Evolutionary conservation across 2,888 invertebrate genomes (phyloP), one percentile per base, ranked within the genome.

Genomic region (Iphiclides podalirius): DNA sequence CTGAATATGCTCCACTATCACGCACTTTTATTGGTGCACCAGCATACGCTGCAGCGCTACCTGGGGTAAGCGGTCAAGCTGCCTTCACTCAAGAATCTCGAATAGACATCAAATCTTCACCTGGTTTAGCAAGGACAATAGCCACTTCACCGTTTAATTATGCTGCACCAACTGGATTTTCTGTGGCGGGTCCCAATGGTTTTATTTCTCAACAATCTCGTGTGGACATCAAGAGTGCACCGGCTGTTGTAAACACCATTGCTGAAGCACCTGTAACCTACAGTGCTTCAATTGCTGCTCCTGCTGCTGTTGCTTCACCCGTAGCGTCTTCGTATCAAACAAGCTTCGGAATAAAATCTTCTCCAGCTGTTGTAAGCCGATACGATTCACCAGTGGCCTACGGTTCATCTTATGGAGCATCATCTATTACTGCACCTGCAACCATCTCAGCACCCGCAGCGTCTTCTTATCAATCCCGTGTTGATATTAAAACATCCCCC

Each of bases 61-160:
- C 7, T 26, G 15, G 7, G n/a, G n/a, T n/a, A n/a, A n/a, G n/a
- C n/a, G 28, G 28, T 6, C 59, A 63, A 11, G 63, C 66, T 4
- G 76, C 77, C 11, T 67, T 72, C 15, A 75, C 73, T n/a, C 66
- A 69, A 49, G 61, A 66, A 53, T 61, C 70, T 40, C 68, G 68
- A 26, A 47, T 74, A 6, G 71, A 72, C 48, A 61, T 71, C 49
- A 66, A 67, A 43, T 62, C 68, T 0, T 58, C 67, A 4, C 69
- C 69, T 12, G 64, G 58, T 31, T 39, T 67, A 14, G 51, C 65
- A 4, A 60, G 50, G 39, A 60, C 60, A 4, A 31, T 55, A 6
- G 51, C 54, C 20, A 51, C 64, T 17, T 60, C 63, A 8, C 62
- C 70, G 8, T 48, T 68, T 0, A 55, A 58, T 9, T 57, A 61